A percentile compares a stretch with the other conserved stretches of the same genome.
Evolutionary conservation across 2,113 vertebrate genomes (phyloP).

Genomic region (Microcebus lehilahytsara): DNA sequence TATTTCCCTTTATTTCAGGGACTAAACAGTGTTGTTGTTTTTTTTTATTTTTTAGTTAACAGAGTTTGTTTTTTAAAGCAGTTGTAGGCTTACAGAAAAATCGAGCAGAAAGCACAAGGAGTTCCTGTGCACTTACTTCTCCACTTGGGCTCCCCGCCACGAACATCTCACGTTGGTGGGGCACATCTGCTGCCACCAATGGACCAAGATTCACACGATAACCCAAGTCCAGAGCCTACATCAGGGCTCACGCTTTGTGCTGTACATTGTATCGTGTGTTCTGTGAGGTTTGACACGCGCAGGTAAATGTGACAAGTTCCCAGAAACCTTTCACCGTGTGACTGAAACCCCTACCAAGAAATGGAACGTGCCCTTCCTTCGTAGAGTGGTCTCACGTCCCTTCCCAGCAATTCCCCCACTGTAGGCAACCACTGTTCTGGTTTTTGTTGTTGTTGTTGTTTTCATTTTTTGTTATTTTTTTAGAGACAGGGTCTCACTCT

Average conservation of each 20-base stretch:
- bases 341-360: background rate
- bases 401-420: background rate
- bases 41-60: too few species aligned
- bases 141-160: background rate
- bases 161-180: background rate
- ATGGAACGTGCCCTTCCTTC: background rate
- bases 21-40: too few species aligned
- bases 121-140: background rate
- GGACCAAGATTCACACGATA: background rate
- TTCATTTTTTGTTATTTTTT: too few species aligned
- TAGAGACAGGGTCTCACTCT: too few species aligned
- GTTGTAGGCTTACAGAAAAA: background rate
- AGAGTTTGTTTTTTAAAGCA: background rate
- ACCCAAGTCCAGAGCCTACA: background rate
- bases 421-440: background rate
- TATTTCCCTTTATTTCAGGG: background rate
- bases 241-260: background rate
- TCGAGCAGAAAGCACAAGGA: background rate
- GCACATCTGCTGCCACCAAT: background rate
- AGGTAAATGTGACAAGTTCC: background rate
- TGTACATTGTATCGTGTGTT: background rate
- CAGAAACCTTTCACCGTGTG: background rate
- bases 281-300: background rate
- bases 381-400: too few species aligned
- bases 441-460: background rate